Conservation (phyloP, 2,113 vertebrate species). For the Boulengeromyrus knoepffleri region DNA sequence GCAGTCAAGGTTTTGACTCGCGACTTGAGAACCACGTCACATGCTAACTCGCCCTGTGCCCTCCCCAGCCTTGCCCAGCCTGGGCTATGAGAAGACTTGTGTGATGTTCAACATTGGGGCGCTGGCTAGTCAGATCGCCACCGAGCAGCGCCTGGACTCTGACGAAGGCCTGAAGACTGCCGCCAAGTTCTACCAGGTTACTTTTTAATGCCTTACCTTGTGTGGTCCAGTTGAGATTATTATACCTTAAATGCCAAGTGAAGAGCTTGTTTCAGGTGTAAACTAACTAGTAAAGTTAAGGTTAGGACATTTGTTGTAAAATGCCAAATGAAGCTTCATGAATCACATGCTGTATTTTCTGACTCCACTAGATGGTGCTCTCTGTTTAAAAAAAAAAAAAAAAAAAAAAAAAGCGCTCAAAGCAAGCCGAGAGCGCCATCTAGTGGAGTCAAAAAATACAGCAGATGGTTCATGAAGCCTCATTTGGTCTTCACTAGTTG, state of each 20-base stretch:
- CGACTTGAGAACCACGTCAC: neutral
- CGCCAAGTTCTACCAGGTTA: conserved; percentile 92
- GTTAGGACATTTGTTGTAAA: neutral
- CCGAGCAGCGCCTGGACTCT: conserved; percentile 91
- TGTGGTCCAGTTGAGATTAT: neutral
- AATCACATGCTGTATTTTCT: neutral
- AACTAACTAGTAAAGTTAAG: neutral
- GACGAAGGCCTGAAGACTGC: conserved; percentile 90
- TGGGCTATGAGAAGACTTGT: conserved; percentile 96
- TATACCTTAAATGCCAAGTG: neutral
- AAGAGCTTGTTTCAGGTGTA: neutral
- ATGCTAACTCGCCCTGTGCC: neutral
- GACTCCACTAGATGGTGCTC: neutral
- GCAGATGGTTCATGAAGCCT: neutral
- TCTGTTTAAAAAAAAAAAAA: too few species aligned
- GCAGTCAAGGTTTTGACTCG: neutral
- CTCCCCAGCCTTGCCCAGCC: conserved; percentile 69
- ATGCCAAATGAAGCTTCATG: neutral
- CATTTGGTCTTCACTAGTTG: neutral
- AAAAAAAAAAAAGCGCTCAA: neutral
- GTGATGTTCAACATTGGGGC: conserved; percentile 93
- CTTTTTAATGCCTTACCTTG: neutral
- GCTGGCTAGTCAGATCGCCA: conserved; percentile 92
- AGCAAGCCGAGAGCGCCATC: neutral
- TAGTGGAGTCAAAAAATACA: neutral